phyloP scores from a whole-genome alignment of 1,140 invertebrate species.

The Dendroctonus valens region DNA sequence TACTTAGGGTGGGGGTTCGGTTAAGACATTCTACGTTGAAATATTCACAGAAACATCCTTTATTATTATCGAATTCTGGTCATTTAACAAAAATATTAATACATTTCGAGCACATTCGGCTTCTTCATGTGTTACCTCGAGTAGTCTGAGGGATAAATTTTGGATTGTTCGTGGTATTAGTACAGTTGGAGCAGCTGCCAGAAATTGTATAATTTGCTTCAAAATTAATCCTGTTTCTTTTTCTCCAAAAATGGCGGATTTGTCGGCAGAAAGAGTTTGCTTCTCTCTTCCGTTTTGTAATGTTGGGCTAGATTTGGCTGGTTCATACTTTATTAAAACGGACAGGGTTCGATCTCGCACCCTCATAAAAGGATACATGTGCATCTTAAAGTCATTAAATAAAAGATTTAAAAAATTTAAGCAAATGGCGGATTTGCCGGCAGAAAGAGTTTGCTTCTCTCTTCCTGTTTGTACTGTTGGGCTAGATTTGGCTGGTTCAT shows the following conservation, averaged over 20 bases:
- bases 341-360: not conserved
- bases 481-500: slow-evolving; percentile 10
- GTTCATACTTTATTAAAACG: slow-evolving; percentile 5
- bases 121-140: not conserved
- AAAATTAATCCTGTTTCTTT: too few relatives aligned
- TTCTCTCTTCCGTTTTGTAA: slow-evolving; percentile 1
- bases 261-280: not conserved
- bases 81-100: slow-evolving; percentile 5
- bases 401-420: too few relatives aligned
- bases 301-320: slow-evolving; percentile 7
- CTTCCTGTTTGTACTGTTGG: slow-evolving; percentile 2
- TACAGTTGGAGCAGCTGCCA: not conserved
- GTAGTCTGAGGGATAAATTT: not conserved
- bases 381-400: too few relatives aligned
- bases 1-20: slow-evolving; percentile 34
- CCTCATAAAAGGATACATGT: slow-evolving; percentile 1
- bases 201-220: too few relatives aligned
- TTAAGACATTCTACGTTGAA: slow-evolving; percentile 13
- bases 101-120: not conserved
- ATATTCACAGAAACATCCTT: slow-evolving; percentile 28
- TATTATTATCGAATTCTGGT: slow-evolving; percentile 5
- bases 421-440: slow-evolving; percentile 6
- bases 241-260: slow-evolving; percentile 4
- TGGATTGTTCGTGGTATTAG: slow-evolving; percentile 6
- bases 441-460: not conserved